These are phyloP conservation scores for Saguinus midas DNA, from an alignment of 2,113 vertebrate genomes.

Conservation along the genomic window DNA sequence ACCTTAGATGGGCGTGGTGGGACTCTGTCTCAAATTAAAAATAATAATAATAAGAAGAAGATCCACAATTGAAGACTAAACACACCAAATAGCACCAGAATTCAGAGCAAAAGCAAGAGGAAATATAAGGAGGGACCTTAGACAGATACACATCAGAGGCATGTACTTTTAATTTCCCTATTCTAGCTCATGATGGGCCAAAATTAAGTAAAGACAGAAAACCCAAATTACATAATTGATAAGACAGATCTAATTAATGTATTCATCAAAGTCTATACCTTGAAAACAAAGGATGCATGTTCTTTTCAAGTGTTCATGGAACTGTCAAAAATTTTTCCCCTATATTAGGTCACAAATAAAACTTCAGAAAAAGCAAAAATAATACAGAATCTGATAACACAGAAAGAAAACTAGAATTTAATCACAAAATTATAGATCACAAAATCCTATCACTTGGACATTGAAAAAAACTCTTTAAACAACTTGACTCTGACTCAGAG, in stretches of 20 bases:
- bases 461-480: slow-evolving; percentile 26
- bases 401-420: not conserved
- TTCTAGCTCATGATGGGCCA: not conserved
- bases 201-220: not conserved
- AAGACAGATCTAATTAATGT: not conserved
- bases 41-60: not conserved
- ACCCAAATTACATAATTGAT: not conserved
- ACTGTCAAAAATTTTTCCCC: not conserved
- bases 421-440: slow-evolving; percentile 29
- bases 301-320: not conserved
- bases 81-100: not conserved
- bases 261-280: not conserved
- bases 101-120: not conserved
- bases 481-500: not conserved
- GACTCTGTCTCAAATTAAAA: too few species aligned
- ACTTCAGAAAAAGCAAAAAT: not conserved
- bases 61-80: not conserved
- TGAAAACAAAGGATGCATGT: not conserved
- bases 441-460: not conserved
- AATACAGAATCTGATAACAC: not conserved
- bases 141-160: not conserved
- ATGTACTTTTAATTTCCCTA: not conserved
- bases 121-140: not conserved
- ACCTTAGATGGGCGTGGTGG: too few species aligned
- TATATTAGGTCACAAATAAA: slow-evolving; percentile 1